Percentiles rank a stretch among this genome's conserved stretches.
phyloP scores from a whole-genome alignment of 2,888 invertebrate species.

The Balanococcus diminutus region DNA sequence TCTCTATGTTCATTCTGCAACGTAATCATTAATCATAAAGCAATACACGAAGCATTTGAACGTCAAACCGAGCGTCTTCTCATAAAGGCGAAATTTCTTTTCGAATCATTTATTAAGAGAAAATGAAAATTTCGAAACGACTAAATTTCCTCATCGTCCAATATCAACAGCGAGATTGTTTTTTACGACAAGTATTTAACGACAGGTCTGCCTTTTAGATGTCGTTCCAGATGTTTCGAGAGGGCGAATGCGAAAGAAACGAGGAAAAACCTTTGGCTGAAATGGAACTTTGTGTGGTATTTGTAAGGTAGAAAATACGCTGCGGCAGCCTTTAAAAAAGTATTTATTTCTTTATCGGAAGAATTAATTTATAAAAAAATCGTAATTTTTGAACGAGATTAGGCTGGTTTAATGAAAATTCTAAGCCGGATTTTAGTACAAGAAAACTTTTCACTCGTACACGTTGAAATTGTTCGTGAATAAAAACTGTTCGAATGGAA shows the following conservation, averaged over 20 bases:
- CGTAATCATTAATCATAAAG: not conserved
- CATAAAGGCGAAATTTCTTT: not conserved
- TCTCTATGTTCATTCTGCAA: not conserved
- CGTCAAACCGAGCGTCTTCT: not conserved
- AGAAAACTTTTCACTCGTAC: not conserved
- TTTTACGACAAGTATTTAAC: slow-evolving; percentile 10
- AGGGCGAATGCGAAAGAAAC: not conserved
- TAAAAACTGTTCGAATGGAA: slow-evolving; percentile 3
- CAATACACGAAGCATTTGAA: slow-evolving; percentile 10
- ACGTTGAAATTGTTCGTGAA: not conserved
- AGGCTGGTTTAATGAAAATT: not conserved
- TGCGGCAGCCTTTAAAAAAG: not conserved
- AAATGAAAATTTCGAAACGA: not conserved
- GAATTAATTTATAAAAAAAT: slow-evolving; percentile 15
- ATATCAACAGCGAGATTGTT: slow-evolving; percentile 8
- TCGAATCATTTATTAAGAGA: slow-evolving; percentile 1
- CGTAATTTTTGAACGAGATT: not conserved
- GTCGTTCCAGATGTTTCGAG: slow-evolving; percentile 10
- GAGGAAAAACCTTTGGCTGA: not conserved
- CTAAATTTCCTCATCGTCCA: slow-evolving; percentile 10
- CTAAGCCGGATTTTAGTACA: not conserved
- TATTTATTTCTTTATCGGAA: not conserved
- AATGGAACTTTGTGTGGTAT: not conserved
- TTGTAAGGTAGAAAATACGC: not conserved
- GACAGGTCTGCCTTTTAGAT: not conserved